Evolutionary conservation across 2,888 invertebrate genomes (phyloP), one percentile per base, ranked within the genome.

Genomic region (Zootermopsis nevadensis): DNA sequence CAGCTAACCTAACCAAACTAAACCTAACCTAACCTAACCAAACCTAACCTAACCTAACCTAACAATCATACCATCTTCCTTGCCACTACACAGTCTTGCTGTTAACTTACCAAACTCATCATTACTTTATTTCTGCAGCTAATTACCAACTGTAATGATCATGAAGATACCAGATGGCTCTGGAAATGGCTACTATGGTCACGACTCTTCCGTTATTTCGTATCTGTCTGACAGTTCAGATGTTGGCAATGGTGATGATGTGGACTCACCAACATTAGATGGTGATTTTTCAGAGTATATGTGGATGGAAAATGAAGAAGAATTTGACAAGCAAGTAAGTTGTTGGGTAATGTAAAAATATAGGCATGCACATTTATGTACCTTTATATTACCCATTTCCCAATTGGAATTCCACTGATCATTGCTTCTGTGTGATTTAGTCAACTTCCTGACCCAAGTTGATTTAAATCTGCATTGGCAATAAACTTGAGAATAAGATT

Each of bases 301-400:
- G 92, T 97, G 97, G 98, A 97, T 97, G 97, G 97, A 97, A 88
- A 95, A 97, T 87, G 95, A 97, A 88, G 97, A 98, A 87, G 97
- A 97, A 88, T 97, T 97, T 88, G 97, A 98, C 88, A 95, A 96
- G 89, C 95, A 96, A 93, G 97, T 96, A 89, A 86, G 48, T 42
- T 33, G 67, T 19, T 76, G 38, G 35, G 8, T 60, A 48, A 48
- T 48, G 10, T 38, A 38, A 38, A 4, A 38, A 10, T 38, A 38
- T 10, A 38, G 38, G 15, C 19, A 48, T 48, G 1, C 1, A 0
- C 19, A 1, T 48, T 48, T 48, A 19, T 48, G 38, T 48, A 48
- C 19, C 48, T 15, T 48, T 48, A 38, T 48, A 15, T 48, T 15
- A 19, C 19, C 48, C 48, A 48, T 19, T 48, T 48, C 48, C 15